A percentile compares a stretch with the other conserved stretches of the same genome.
phyloP scores from a whole-genome alignment of 2,888 invertebrate species.

The Zaprionus lineosus region DNA sequence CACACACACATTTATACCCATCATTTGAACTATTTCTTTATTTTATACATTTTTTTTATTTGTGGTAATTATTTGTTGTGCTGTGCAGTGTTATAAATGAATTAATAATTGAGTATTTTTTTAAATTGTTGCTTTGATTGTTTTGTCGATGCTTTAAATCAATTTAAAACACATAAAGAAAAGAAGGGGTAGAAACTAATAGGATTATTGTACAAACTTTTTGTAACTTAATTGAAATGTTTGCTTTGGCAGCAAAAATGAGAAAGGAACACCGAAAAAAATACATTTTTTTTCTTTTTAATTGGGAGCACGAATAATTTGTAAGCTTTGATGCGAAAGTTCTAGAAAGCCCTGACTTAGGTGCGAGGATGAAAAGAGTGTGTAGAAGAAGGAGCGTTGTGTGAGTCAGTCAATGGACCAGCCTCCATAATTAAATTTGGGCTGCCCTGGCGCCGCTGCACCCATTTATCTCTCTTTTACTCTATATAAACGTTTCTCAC shows the following conservation, averaged over 20 bases:
- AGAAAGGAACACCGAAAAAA: not conserved
- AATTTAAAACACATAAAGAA: not conserved
- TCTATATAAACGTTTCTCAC: not conserved
- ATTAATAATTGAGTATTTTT: conserved; percentile 6
- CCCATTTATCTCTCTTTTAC: not conserved
- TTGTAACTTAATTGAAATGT: conserved; percentile 21
- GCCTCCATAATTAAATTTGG: conserved; percentile 9
- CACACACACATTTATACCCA: not conserved
- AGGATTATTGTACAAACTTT: not conserved
- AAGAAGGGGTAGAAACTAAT: not conserved
- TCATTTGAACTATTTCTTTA: conserved; percentile 1
- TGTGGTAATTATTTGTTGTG: conserved; percentile 26
- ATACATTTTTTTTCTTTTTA: not conserved
- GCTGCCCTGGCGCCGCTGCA: not conserved
- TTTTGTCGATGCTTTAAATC: conserved; percentile 1
- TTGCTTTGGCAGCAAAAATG: conserved; percentile 1
- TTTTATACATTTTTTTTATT: conserved; percentile 32
- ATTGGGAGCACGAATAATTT: not conserved
- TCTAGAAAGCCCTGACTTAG: conserved; percentile 35
- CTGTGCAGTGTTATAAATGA: conserved; percentile 25
- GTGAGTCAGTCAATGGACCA: conserved; percentile 33
- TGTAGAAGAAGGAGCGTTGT: not conserved
- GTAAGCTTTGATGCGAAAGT: conserved; percentile 27
- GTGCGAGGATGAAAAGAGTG: not conserved
- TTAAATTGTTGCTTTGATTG: conserved; percentile 20